Evolutionary conservation across 2,113 vertebrate species (phyloP).

Genomic region (Tapirus terrestris): DNA sequence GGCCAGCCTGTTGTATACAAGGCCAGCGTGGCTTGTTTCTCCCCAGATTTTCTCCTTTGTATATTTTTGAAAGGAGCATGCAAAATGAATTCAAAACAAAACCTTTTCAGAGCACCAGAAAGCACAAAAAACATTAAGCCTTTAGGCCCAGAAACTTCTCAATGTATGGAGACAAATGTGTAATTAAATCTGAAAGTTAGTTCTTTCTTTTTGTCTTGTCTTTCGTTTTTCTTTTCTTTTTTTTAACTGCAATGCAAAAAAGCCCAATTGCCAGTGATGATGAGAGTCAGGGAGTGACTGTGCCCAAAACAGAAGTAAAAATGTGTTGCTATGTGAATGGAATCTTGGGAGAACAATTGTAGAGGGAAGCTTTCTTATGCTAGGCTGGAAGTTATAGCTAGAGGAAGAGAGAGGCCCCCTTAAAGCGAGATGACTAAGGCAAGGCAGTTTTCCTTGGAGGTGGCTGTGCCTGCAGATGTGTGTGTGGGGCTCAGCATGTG

Average conservation of each 20-base stretch:
- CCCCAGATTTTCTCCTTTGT: conserved; percentile 64
- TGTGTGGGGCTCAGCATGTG: fast-evolving
- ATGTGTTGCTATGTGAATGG: conserved; percentile 64
- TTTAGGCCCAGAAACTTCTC: conserved; percentile 62
- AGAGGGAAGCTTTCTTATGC: conserved; percentile 4
- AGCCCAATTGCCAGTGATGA: conserved; percentile 63
- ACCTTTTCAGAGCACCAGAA: conserved; percentile 30
- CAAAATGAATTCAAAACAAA: conserved; percentile 74
- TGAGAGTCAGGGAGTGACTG: conserved; percentile 56
- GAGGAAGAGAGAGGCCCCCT: background rate
- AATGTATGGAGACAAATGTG: conserved; percentile 66
- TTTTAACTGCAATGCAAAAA: background rate
- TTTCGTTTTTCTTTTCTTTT: background rate
- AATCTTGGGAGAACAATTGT: conserved; percentile 19
- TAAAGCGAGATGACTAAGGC: background rate
- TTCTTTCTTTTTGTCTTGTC: conserved; percentile 21
- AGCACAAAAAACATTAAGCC: conserved; percentile 46
- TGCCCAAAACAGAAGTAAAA: conserved; percentile 57
- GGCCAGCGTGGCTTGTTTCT: background rate
- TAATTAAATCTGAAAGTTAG: conserved; percentile 74
- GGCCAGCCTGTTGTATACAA: conserved; percentile 15
- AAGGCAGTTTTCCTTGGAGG: background rate
- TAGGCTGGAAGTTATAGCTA: background rate
- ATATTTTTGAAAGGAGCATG: conserved; percentile 56
- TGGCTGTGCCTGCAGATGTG: background rate